Evolutionary conservation across 1,140 invertebrate species (phyloP).

Genomic region (Dolichoris vasculosae): DNA sequence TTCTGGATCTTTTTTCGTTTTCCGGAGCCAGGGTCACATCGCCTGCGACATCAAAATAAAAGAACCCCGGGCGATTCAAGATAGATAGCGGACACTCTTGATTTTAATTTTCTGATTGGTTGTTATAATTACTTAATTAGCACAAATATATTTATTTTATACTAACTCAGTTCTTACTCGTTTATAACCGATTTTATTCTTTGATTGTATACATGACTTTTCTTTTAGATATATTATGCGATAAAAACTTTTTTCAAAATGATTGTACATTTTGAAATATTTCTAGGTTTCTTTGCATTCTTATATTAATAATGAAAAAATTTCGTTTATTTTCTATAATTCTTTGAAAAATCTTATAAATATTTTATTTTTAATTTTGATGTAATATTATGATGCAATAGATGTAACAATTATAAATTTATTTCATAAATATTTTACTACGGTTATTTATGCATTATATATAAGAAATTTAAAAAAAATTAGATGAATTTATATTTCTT

Average conservation of each 20-base stretch:
- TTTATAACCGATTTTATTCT: neutral
- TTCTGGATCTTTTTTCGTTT: conserved; percentile 51
- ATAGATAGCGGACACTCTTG: neutral
- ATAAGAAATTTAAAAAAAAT: no score
- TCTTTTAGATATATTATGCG: neutral
- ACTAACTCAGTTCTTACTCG: neutral
- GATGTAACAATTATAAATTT: no score
- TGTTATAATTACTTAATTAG: conserved; percentile 43
- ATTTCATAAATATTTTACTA: no score
- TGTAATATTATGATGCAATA: no score
- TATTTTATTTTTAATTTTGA: no score
- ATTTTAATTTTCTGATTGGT: conserved; percentile 31
- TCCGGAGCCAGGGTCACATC: conserved; percentile 33
- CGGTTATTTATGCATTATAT: no score
- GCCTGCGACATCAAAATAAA: conserved; percentile 30
- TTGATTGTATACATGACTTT: neutral
- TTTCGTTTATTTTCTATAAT: no score
- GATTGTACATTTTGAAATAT: neutral
- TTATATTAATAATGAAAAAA: no score
- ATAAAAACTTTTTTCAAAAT: neutral
- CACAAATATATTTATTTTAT: neutral
- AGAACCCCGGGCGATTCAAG: neutral
- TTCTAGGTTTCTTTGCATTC: neutral
- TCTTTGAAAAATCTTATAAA: no score
- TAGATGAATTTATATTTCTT: no score